Evolutionary conservation across 1,140 invertebrate species (phyloP), one percentile per base, ranked within the genome.

Genomic region (Drosophila mauritiana): DNA sequence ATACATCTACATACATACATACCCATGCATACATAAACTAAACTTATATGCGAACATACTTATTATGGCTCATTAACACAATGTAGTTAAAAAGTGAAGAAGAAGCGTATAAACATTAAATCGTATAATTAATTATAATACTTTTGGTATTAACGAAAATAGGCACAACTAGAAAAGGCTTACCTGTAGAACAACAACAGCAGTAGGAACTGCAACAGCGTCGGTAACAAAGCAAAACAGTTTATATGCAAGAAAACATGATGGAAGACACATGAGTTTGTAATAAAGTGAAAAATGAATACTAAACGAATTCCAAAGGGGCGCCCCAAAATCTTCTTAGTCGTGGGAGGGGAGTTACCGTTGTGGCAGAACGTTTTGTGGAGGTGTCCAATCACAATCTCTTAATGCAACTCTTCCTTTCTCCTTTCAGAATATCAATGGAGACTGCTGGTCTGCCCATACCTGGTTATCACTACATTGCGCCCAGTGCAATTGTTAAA

Each of bases 401-500:
- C 10, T 31, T 56, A 53, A 61, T 54, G 37, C 13, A 67, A 93
- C 93, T 15, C 31, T 7, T 39, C 42, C 39, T 49, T 51, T 7
- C 13, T 27, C 20, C 10, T 83, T 73, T 25, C 95, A 98, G 97
- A 95, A 97, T 97, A 96, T 97, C 97, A 48, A 96, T 97, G 96
- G 97, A 98, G 94, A 97, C 97, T 61, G 96, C 96, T 73, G 96
- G 96, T 80, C 94, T 97, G 93, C 96, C 96, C 85, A 95, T 98
- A 94, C 96, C 96, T 69, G 96, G 96, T 64, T 98, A 97, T 94
- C 97, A 97, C 93, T 97, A 97, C 94, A 96, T 98, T 92, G 95
- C 97, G 78, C 97, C 97, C 56, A 97, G 97, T 93, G 96, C 97
- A 94, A 97, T 98, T 92, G 96, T 98, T 84, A 97, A 97, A 93